A percentile compares a stretch with the other conserved stretches of the same genome.
These are phyloP conservation scores for Eupelmus urozonus DNA, from an alignment of 2,888 invertebrate genomes.

Conservation along the genomic window DNA sequence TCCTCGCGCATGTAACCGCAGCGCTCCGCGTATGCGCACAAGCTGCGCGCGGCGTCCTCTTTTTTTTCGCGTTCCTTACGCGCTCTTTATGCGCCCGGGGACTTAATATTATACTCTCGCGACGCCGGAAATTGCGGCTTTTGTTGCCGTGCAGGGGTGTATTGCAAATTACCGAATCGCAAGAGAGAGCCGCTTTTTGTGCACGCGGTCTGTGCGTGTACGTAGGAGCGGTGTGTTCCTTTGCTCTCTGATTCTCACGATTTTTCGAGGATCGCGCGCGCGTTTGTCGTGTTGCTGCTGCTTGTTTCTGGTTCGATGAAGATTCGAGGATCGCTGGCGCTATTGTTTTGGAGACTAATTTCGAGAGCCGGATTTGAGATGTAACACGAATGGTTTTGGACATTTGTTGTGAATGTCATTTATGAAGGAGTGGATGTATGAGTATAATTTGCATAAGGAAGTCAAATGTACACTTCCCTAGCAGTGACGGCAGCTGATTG, in stretches of 20 bases:
- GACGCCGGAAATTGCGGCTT: conserved; percentile 40
- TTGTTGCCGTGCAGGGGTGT: conserved; percentile 24
- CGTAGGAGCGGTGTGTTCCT: background rate
- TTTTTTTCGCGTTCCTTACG: background rate
- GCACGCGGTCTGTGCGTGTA: background rate
- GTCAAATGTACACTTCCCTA: too few species aligned
- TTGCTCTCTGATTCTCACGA: conserved; percentile 20
- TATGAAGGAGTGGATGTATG: too few species aligned
- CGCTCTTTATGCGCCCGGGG: background rate
- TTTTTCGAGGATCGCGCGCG: background rate
- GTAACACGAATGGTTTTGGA: too few species aligned
- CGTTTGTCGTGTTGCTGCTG: too few species aligned
- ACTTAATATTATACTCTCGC: background rate
- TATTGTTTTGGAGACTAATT: too few species aligned
- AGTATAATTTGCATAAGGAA: too few species aligned
- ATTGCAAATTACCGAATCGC: conserved; percentile 33
- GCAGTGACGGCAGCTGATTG: too few species aligned
- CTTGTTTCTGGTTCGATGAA: too few species aligned
- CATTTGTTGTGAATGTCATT: too few species aligned
- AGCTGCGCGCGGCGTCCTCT: background rate
- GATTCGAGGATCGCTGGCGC: too few species aligned
- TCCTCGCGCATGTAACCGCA: background rate
- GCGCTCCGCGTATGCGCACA: background rate
- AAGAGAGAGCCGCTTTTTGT: background rate
- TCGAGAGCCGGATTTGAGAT: too few species aligned